Conservation (phyloP, 2,797 vertebrate species). For the Acropternis orthonyx region DNA sequence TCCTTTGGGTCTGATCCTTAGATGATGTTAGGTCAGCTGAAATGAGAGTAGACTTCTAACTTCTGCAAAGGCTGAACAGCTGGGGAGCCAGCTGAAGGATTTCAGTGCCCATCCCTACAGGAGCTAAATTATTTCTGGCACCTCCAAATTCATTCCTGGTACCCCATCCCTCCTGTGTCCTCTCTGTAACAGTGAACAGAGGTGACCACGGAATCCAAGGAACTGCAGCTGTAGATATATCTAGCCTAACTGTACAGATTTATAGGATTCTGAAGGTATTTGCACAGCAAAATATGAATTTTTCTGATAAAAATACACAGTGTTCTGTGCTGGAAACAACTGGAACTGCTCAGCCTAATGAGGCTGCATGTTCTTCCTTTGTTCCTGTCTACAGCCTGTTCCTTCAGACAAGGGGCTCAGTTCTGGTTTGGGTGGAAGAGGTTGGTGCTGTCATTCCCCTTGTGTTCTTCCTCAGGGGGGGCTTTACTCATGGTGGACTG, state of each 20-base stretch:
- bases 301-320: neutral
- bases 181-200: neutral
- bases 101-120: neutral
- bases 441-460: neutral
- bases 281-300: neutral
- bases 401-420: neutral
- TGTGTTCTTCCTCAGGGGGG: neutral
- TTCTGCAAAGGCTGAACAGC: neutral
- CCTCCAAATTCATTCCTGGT: neutral
- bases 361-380: neutral
- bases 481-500: neutral
- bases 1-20: neutral
- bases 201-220: neutral
- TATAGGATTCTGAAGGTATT: neutral
- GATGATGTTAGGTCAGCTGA: neutral
- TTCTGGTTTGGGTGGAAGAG: neutral
- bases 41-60: neutral
- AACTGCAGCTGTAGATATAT: neutral
- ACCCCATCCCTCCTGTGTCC: fast-evolving
- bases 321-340: neutral
- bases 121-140: neutral
- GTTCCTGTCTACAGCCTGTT: neutral
- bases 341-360: neutral
- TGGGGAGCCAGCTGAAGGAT: neutral
- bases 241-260: neutral